phyloP scores from a whole-genome alignment of 1,140 invertebrate genomes.

The Lamellibrachia luymesi region DNA sequence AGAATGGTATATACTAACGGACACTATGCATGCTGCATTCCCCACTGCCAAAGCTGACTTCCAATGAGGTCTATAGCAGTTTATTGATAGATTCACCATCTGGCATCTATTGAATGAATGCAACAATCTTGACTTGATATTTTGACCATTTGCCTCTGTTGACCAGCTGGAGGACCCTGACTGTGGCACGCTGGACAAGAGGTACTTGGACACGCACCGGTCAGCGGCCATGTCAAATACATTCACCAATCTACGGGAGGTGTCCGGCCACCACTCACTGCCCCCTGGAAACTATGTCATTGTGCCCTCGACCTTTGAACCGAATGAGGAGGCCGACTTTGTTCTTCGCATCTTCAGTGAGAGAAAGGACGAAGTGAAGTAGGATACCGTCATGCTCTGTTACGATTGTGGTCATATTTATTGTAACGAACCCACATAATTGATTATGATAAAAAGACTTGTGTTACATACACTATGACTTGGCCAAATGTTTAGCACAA shows the following conservation, averaged over 20 bases:
- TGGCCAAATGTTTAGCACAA: too few species aligned
- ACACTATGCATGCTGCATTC: too few species aligned
- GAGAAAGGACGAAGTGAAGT: slow-evolving; percentile 66
- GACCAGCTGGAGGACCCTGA: slow-evolving; percentile 14
- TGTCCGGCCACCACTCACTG: slow-evolving; percentile 50
- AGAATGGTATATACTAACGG: too few species aligned
- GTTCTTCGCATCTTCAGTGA: slow-evolving; percentile 64
- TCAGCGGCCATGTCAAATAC: slow-evolving; percentile 79
- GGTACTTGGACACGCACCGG: slow-evolving; percentile 91
- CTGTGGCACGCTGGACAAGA: slow-evolving; percentile 67
- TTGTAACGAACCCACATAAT: background rate
- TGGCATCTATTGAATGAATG: too few species aligned
- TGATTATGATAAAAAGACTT: background rate
- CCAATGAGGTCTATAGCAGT: too few species aligned
- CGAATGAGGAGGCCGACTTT: slow-evolving; percentile 63
- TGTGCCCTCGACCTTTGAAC: slow-evolving; percentile 66
- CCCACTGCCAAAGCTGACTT: too few species aligned
- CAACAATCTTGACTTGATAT: background rate
- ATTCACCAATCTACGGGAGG: slow-evolving; percentile 35
- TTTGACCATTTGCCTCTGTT: background rate
- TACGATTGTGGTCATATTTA: background rate
- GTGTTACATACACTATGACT: too few species aligned
- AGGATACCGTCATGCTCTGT: background rate
- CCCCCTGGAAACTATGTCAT: slow-evolving; percentile 65
- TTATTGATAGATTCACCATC: too few species aligned